Evolutionary conservation across 2,888 invertebrate genomes (phyloP).

Genomic region (Epinotia brunnichana): DNA sequence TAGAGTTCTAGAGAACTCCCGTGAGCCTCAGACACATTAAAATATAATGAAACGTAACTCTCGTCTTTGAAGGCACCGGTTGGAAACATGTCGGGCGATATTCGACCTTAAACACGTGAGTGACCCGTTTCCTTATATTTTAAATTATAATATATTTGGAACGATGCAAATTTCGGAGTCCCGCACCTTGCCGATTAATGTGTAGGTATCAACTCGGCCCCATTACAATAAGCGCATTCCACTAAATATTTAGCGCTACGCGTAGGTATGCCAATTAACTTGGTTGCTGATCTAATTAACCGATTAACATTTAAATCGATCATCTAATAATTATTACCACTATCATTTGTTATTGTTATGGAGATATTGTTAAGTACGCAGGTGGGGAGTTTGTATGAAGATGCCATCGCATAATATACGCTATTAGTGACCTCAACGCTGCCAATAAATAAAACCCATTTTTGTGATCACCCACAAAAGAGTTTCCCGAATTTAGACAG

Average conservation of each 20-base stretch:
- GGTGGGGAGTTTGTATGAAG: not conserved
- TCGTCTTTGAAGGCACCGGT: too few relatives aligned
- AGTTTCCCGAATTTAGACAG: too few relatives aligned
- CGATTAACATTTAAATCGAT: slow-evolving; percentile 22
- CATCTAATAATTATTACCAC: not conserved
- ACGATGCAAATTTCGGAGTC: not conserved
- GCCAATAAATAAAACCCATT: too few relatives aligned
- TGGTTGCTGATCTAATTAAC: slow-evolving; percentile 28
- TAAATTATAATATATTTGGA: not conserved
- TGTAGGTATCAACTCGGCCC: not conserved
- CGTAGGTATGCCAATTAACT: not conserved
- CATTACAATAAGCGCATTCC: not conserved
- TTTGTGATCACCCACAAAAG: too few relatives aligned
- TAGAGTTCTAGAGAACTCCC: too few relatives aligned
- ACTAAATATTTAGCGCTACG: slow-evolving; percentile 7
- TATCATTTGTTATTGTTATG: not conserved
- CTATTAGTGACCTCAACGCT: too few relatives aligned
- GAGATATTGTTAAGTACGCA: slow-evolving; percentile 23
- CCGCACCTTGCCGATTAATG: not conserved
- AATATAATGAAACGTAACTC: too few relatives aligned
- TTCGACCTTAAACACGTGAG: too few relatives aligned
- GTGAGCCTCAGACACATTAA: too few relatives aligned
- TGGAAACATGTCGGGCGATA: too few relatives aligned
- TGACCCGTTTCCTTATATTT: too few relatives aligned
- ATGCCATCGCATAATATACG: too few relatives aligned